Evolutionary conservation across 1,140 invertebrate genomes (phyloP).

Genomic region (Drosophila mayri): DNA sequence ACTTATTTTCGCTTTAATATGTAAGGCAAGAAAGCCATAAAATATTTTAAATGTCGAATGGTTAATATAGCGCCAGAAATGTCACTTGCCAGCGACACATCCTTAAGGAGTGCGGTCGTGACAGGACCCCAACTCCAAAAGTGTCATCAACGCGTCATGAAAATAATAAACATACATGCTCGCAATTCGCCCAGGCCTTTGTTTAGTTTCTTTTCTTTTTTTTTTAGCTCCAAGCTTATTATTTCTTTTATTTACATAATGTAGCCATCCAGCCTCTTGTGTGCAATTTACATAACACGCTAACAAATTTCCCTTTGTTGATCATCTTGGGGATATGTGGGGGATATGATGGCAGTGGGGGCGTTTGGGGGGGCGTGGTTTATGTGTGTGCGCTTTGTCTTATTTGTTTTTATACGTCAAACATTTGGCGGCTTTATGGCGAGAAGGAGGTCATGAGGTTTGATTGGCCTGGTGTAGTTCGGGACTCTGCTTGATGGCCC

Average conservation of each 20-base stretch:
- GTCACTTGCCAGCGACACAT: constrained; percentile 9
- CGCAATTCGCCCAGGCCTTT: constrained; percentile 26
- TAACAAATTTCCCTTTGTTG: constrained; percentile 68
- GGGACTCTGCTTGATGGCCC: constrained; percentile 57
- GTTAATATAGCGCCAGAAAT: background rate
- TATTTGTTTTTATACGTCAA: constrained; percentile 74
- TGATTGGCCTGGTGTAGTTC: constrained; percentile 76
- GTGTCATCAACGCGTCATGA: constrained; percentile 76
- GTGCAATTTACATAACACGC: constrained; percentile 82
- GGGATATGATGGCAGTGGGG: background rate
- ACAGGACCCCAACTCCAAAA: constrained; percentile 42
- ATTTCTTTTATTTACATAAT: constrained; percentile 83
- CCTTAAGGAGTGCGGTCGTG: constrained; percentile 18
- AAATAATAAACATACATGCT: constrained; percentile 63
- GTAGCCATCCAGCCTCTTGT: constrained; percentile 69
- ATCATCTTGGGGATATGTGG: constrained; percentile 48
- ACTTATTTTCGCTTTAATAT: background rate
- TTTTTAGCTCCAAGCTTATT: constrained; percentile 57
- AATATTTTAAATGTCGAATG: constrained; percentile 3
- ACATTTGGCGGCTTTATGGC: constrained; percentile 48
- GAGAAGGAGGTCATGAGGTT: constrained; percentile 58
- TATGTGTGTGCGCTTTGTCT: constrained; percentile 73
- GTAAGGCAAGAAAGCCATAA: background rate
- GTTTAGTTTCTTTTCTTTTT: constrained; percentile 5
- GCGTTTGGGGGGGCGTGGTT: constrained; percentile 56